Evolutionary conservation across 2,888 invertebrate species (phyloP).

Genomic region (Sminthurides aquaticus): DNA sequence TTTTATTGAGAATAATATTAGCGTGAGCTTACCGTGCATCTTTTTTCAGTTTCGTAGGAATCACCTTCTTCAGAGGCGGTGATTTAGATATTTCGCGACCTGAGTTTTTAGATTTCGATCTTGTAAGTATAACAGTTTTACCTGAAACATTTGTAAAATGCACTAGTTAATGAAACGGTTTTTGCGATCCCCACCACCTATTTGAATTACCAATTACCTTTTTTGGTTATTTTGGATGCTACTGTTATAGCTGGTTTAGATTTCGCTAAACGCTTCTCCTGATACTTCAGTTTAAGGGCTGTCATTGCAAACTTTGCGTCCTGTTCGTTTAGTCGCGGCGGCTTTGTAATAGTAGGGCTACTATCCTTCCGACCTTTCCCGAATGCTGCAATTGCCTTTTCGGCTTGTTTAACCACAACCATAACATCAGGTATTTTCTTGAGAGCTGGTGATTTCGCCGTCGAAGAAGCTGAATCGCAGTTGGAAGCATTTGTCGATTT

Average conservation of each 20-base stretch:
- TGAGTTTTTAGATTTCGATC: constrained; percentile 28
- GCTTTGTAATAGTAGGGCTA: constrained; percentile 24
- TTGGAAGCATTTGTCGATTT: constrained; percentile 7
- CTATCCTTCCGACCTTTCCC: constrained; percentile 17
- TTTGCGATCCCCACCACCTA: too few species aligned
- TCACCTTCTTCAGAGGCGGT: constrained; percentile 1
- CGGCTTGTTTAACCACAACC: constrained; percentile 20
- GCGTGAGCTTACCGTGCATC: constrained; percentile 14
- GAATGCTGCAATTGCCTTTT: constrained; percentile 14
- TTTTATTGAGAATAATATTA: neutral
- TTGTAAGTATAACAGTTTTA: constrained; percentile 36
- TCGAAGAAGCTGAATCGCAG: neutral
- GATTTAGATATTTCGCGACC: constrained; percentile 3
- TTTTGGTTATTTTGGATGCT: constrained; percentile 37
- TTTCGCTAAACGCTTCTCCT: constrained; percentile 33
- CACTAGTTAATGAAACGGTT: neutral
- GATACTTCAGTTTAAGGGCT: constrained; percentile 39
- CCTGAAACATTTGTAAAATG: constrained; percentile 5
- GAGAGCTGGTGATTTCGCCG: constrained; percentile 10
- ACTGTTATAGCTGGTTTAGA: constrained; percentile 29
- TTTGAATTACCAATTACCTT: too few species aligned
- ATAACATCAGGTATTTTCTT: constrained; percentile 21
- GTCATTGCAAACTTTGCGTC: constrained; percentile 43
- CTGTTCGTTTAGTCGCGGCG: constrained; percentile 41
- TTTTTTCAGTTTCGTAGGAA: constrained; percentile 1